Evolutionary conservation across 2,797 vertebrate genomes (phyloP), one percentile per base, ranked within the genome.

Genomic region (Geotrypetes seraphini): DNA sequence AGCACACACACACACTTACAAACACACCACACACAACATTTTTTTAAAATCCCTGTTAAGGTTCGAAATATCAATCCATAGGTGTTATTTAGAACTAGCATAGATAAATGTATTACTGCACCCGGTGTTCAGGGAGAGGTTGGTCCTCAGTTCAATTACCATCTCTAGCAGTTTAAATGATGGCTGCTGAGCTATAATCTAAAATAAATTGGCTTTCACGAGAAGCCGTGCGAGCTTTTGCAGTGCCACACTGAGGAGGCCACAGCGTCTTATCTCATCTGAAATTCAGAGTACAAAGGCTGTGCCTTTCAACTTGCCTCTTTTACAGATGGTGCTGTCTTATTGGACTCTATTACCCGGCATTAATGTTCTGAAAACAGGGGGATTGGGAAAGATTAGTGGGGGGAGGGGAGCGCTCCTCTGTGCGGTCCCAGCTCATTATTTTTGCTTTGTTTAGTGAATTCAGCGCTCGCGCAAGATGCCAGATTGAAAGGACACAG

Each of bases 201-300:
- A 78, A 74, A 77, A 73, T 66, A 74, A 77, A 79, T 73, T 75
- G 72, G 70, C 81, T 79, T 78, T 71, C 54, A 71, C 62, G 57
- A 61, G 58, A 48, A 65, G 44, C 41, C 47, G 39, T 57, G 60
- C 68, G 66, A 68, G 67, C 44, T 57, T n/a, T 68, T 45, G 32
- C 53, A 48, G 53, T 37, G 40, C 42, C 53, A 44, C 60, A 50
- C 39, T 22, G 40, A 26, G 19, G 36, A 62, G 36, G 50, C 43
- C 43, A 46, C 46, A 57, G 45, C 31, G 39, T 47, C 65, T 66
- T 34, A 48, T 49, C 57, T 66, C 55, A 65, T 71, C 57, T 65
- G 57, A 63, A 70, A 73, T 71, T 61, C 58, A 58, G 60, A 39
- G 18, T 36, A 51, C 46, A 47, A 43, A 40, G 53, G 33, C 32